phyloP scores from a whole-genome alignment of 2,797 vertebrate species.

The Pseudotriccus pelzelni region DNA sequence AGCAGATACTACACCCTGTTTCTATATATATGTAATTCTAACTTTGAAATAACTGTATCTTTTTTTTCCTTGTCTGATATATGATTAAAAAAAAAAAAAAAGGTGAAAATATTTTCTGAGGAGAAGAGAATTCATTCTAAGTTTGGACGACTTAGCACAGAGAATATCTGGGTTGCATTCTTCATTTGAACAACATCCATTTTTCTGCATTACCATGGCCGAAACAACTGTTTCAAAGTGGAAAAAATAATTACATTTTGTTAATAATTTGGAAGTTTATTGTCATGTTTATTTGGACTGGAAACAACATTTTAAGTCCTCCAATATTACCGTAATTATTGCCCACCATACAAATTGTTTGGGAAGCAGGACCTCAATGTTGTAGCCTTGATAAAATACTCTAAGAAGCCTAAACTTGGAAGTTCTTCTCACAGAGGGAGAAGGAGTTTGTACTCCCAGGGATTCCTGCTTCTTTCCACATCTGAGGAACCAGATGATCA shows the following conservation, averaged over 20 bases:
- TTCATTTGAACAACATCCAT: conserved; percentile 39
- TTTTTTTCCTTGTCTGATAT: neutral
- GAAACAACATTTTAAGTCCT: neutral
- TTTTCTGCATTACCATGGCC: conserved; percentile 15
- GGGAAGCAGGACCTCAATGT: neutral
- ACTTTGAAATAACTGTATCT: neutral
- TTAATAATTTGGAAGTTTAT: neutral
- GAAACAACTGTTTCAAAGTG: neutral
- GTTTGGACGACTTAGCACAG: neutral
- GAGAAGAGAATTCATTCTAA: neutral
- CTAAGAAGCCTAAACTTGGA: neutral
- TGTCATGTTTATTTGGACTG: neutral
- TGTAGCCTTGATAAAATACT: neutral
- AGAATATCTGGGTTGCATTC: neutral
- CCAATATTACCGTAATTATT: neutral
- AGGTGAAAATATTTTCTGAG: neutral
- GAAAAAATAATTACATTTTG: neutral
- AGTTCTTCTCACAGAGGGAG: neutral
- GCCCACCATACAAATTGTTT: neutral
- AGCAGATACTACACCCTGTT: conserved; percentile 24
- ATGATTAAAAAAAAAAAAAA: neutral
- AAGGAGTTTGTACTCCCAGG: neutral
- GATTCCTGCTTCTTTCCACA: neutral
- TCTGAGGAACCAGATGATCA: neutral
- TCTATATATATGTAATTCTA: neutral